phyloP scores from a whole-genome alignment of 2,797 vertebrate species.

The Synanceia verrucosa region DNA sequence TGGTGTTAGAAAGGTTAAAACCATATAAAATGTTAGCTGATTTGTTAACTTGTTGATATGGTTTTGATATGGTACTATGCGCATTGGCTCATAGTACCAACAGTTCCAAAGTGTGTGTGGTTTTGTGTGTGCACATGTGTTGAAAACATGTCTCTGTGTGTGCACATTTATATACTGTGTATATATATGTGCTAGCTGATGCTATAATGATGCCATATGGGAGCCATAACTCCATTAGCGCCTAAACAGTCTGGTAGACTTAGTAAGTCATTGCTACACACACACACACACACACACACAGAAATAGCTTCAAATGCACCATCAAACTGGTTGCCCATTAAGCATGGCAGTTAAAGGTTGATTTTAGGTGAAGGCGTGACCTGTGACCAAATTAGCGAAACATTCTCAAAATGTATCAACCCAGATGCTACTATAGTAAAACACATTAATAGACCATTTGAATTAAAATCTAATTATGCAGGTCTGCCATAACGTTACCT shows the following conservation, averaged over 20 bases:
- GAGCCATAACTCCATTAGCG: conserved; percentile 70
- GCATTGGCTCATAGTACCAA: neutral
- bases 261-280: conserved; percentile 16
- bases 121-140: neutral
- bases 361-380: conserved; percentile 6
- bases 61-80: neutral
- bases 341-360: conserved; percentile 11
- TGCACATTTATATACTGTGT: too few relatives aligned
- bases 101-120: conserved; percentile 31
- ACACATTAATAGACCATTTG: neutral
- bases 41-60: neutral
- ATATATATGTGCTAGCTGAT: conserved; percentile 19
- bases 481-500: neutral
- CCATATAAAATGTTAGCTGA: too few relatives aligned
- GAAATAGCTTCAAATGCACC: neutral
- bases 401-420: neutral
- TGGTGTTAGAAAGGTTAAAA: conserved; percentile 3
- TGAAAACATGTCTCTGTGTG: neutral
- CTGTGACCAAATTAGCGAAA: neutral
- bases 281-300: conserved; percentile 12
- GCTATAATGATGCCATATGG: conserved; percentile 74
- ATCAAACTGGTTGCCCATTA: conserved; percentile 16
- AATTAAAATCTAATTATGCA: neutral
- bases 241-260: conserved; percentile 66
- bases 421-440: neutral